A percentile compares a stretch with the other conserved stretches of the same genome.
These are phyloP conservation scores for Platichthys flesus DNA, from an alignment of 2,113 vertebrate species.

Conservation along the genomic window DNA sequence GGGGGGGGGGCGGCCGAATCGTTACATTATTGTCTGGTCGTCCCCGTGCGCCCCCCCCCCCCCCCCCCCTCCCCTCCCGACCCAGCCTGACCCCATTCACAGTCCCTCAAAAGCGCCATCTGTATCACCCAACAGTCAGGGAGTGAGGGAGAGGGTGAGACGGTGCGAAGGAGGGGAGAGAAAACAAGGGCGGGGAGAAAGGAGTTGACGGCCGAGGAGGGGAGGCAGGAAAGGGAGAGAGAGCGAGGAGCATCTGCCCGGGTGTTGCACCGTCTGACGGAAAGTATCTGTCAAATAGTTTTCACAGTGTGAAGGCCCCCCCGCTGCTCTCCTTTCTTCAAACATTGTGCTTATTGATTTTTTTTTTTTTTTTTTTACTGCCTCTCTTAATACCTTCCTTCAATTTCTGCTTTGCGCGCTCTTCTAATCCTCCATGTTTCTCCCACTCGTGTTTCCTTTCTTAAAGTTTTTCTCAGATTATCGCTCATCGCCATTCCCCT, in stretches of 20 bases:
- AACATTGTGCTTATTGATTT: conserved; percentile 74
- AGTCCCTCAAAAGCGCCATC: conserved; percentile 85
- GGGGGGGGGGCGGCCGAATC: conserved; percentile 76
- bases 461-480: conserved; percentile 64
- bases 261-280: conserved; percentile 70
- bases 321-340: conserved; percentile 71
- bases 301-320: conserved; percentile 72
- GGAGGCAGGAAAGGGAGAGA: conserved; percentile 51
- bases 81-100: conserved; percentile 83
- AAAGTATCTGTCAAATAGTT: conserved; percentile 78
- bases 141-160: conserved; percentile 68
- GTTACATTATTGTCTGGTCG: conserved; percentile 85
- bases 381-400: conserved; percentile 63
- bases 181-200: conserved; percentile 70
- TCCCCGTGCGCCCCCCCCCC: conserved; percentile 60
- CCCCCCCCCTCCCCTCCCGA: conserved; percentile 70
- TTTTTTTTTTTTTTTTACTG: conserved; percentile 36
- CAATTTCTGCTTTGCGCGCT: conserved; percentile 56
- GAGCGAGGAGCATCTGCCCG: conserved; percentile 66
- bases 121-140: conserved; percentile 85
- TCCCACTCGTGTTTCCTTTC: conserved; percentile 49
- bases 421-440: conserved; percentile 65
- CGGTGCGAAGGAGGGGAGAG: conserved; percentile 64
- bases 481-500: conserved; percentile 55
- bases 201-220: conserved; percentile 63